A percentile compares a stretch with the other conserved stretches of the same genome.
phyloP scores from a whole-genome alignment of 2,888 invertebrate species.

The Drosophila rubida region DNA sequence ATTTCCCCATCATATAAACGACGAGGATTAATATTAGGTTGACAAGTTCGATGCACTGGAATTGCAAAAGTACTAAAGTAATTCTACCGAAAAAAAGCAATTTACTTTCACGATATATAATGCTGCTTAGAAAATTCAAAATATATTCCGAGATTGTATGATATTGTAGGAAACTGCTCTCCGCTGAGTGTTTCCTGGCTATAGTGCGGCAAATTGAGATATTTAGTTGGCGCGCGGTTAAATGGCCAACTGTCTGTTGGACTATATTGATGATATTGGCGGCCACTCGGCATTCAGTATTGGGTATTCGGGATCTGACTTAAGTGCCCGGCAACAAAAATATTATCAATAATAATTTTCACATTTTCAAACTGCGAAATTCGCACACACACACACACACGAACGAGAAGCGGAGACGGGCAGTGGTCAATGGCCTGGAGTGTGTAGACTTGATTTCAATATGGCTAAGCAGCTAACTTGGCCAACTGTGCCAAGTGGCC shows the following conservation, averaged over 20 bases:
- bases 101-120: no score
- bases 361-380: slow-evolving; percentile 57
- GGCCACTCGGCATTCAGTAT: neutral
- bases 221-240: slow-evolving; percentile 44
- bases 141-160: no score
- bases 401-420: slow-evolving; percentile 8
- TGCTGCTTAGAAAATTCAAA: no score
- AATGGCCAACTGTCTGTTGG: slow-evolving; percentile 25
- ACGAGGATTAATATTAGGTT: no score
- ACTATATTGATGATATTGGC: neutral
- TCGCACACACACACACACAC: slow-evolving; percentile 37
- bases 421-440: slow-evolving; percentile 26
- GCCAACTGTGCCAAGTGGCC: slow-evolving; percentile 27
- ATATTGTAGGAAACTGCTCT: neutral
- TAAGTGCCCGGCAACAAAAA: slow-evolving; percentile 61
- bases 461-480: slow-evolving; percentile 59
- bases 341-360: slow-evolving; percentile 78
- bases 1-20: no score
- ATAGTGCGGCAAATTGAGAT: no score
- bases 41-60: no score
- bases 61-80: no score
- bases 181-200: neutral
- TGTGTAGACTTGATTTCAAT: slow-evolving; percentile 43
- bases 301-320: slow-evolving; percentile 51
- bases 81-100: no score